These are phyloP conservation scores for Campopleginae sp. DNA, from an alignment of 2,888 invertebrate species.

Conservation along the genomic window DNA sequence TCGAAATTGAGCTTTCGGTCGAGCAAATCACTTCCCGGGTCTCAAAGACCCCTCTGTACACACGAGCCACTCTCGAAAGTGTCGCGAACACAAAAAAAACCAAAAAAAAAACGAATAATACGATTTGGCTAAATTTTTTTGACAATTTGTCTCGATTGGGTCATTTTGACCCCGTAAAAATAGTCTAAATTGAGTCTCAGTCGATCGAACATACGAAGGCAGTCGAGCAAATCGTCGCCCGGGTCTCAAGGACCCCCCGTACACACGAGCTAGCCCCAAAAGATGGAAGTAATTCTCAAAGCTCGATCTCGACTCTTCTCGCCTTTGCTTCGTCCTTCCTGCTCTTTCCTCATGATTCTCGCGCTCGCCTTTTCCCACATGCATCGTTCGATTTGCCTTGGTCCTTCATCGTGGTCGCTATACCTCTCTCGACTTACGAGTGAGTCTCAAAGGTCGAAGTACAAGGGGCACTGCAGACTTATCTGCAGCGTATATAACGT, in stretches of 20 bases:
- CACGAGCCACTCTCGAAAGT: neutral
- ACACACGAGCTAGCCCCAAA: neutral
- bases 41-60: no score
- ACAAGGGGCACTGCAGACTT: slow-evolving; percentile 60
- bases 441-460: slow-evolving; percentile 52
- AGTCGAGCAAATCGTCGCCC: neutral
- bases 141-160: neutral
- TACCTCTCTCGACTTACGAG: slow-evolving; percentile 36
- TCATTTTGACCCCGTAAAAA: neutral
- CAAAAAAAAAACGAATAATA: neutral
- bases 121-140: neutral
- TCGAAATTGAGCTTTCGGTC: no score
- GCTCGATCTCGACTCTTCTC: neutral
- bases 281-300: neutral
- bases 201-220: neutral
- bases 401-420: neutral
- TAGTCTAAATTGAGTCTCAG: neutral
- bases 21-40: no score
- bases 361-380: neutral
- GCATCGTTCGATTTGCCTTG: slow-evolving; percentile 15
- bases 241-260: neutral
- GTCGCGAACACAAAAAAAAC: neutral
- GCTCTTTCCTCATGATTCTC: slow-evolving; percentile 11
- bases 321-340: neutral
- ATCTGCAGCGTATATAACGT: slow-evolving; percentile 60